Evolutionary conservation across 2,888 invertebrate genomes (phyloP).

Genomic region (Pimpla rufipes): DNA sequence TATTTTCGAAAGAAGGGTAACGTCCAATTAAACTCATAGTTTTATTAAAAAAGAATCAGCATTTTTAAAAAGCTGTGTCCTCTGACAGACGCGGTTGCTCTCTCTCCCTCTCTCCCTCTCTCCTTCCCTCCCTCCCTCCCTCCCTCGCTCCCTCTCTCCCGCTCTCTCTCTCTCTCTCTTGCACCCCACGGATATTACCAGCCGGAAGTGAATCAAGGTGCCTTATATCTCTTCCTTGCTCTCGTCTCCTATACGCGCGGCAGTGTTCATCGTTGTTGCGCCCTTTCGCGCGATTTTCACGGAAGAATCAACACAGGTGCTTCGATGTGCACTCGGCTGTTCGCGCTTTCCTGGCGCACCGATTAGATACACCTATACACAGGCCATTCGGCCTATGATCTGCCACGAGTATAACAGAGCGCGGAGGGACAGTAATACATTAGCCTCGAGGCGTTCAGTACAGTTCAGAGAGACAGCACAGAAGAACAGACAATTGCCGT

Average conservation of each 20-base stretch:
- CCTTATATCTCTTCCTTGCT: slow-evolving; percentile 39
- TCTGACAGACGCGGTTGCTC: too few species aligned
- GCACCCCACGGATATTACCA: slow-evolving; percentile 33
- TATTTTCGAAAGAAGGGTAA: too few species aligned
- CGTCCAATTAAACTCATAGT: too few species aligned
- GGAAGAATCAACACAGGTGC: slow-evolving; percentile 49
- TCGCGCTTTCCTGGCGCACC: slow-evolving; percentile 11
- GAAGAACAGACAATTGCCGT: neutral
- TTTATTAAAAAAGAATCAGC: too few species aligned
- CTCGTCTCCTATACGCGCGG: neutral
- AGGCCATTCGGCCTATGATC: slow-evolving; percentile 14
- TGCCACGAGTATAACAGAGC: slow-evolving; percentile 21
- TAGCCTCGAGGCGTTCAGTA: slow-evolving; percentile 34
- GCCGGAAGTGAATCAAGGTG: slow-evolving; percentile 52
- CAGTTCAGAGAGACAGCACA: slow-evolving; percentile 3
- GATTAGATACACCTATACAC: slow-evolving; percentile 33
- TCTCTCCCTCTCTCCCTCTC: too few species aligned
- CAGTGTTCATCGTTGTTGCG: slow-evolving; percentile 25
- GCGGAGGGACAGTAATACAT: slow-evolving; percentile 14
- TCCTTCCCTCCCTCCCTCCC: too few species aligned
- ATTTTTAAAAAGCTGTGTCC: too few species aligned
- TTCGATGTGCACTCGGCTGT: slow-evolving; percentile 43
- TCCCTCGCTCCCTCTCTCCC: too few species aligned
- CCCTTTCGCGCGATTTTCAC: slow-evolving; percentile 51
- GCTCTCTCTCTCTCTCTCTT: too few species aligned